Evolutionary conservation across 2,113 vertebrate species (phyloP), one percentile per base, ranked within the genome.

Genomic region (Podiceps cristatus): DNA sequence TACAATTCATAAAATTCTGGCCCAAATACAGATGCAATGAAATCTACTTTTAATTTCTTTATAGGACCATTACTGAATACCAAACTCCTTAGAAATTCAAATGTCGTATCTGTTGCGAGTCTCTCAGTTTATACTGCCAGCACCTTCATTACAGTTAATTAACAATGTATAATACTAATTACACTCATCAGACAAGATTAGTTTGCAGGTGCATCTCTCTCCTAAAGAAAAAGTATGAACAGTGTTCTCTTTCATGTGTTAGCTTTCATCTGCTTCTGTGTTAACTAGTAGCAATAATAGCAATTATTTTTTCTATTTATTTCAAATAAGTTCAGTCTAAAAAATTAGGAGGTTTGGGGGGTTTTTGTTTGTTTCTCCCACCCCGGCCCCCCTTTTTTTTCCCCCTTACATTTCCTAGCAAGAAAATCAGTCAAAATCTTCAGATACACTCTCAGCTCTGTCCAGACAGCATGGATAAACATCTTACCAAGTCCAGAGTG

Each of bases 341-440:
- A 59, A 56, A 37, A 27, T 28, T 31, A 35, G 13, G n/a, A 35
- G 13, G 31, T 25, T 31, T 40, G 27, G 12, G 27, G 47, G 47
- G 10, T n/a, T n/a, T n/a, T 45, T 23, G 3, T 12, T 37, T 25
- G 42, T 7, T 10, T 14, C 18, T 29, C 6, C 1, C 7, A n/a
- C n/a, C 9, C 17, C 2, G 1, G 3, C 47, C 28, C 18, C 29
- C 2, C 13, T 11, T 8, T 18, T 24, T 14, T 33, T 12, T 18
- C 9, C 5, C 23, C 13, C 33, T 62, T 11, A 2, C 27, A 11
- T 50, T 85, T 77, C 10, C 28, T 29, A 55, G 17, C 33, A 64
- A 20, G 8, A 74, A 92, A 69, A 59, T 17, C 11, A 27, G 23
- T 47, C 28, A 75, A 42, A 78, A 66, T 18, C 35, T 71, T 79